A percentile compares a stretch with the other conserved stretches of the same genome.
Evolutionary conservation across 2,797 vertebrate species (phyloP).

Genomic region (Centropyge bicolor): DNA sequence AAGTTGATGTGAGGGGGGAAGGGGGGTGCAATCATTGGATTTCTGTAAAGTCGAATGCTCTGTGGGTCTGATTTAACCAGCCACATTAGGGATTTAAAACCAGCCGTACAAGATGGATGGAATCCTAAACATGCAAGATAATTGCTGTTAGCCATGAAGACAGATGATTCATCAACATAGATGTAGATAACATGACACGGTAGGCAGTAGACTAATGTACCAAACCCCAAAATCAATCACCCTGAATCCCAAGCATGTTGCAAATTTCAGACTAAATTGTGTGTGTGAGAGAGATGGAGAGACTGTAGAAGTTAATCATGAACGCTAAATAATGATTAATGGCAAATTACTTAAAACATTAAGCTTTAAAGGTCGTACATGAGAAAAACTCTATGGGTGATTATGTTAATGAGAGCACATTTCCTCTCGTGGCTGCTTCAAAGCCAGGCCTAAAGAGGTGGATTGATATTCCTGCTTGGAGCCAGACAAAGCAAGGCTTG

Average conservation of each 20-base stretch:
- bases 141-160: slow-evolving; percentile 57
- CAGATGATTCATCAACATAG: slow-evolving; percentile 64
- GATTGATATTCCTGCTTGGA: slow-evolving; percentile 60
- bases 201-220: slow-evolving; percentile 51
- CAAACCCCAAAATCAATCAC: slow-evolving; percentile 63
- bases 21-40: slow-evolving; percentile 70
- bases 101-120: slow-evolving; percentile 61
- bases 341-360: slow-evolving; percentile 65
- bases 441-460: slow-evolving; percentile 61
- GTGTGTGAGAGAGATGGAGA: slow-evolving; percentile 3
- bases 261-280: slow-evolving; percentile 37
- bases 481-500: slow-evolving; percentile 44
- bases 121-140: slow-evolving; percentile 63
- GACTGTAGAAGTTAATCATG: slow-evolving; percentile 28
- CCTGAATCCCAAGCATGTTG: slow-evolving; percentile 27
- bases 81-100: slow-evolving; percentile 66
- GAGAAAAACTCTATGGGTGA: slow-evolving; percentile 49
- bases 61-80: slow-evolving; percentile 64
- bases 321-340: slow-evolving; percentile 63
- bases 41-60: slow-evolving; percentile 58
- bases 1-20: slow-evolving; percentile 50
- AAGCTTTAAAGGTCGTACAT: slow-evolving; percentile 55
- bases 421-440: slow-evolving; percentile 51
- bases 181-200: slow-evolving; percentile 63
- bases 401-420: slow-evolving; percentile 68